These are phyloP conservation scores for Plecturocebus donacophilus DNA, from an alignment of 2,113 vertebrate genomes.

Conservation along the genomic window DNA sequence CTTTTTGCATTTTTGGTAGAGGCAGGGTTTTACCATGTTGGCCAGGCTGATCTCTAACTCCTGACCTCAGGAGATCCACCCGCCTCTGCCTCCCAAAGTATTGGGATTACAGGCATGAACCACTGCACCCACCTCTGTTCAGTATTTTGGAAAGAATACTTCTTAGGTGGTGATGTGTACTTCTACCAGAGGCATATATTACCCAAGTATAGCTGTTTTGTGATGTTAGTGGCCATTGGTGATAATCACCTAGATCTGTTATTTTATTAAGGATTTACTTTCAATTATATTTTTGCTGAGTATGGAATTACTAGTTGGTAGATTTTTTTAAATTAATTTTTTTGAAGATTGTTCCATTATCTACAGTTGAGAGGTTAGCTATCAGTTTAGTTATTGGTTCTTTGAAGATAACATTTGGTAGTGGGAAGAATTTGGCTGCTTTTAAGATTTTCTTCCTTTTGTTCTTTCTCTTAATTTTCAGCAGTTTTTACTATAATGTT, in stretches of 20 bases:
- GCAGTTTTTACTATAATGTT: background rate
- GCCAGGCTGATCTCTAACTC: too few species aligned
- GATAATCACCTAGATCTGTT: background rate
- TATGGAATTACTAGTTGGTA: background rate
- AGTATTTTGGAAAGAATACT: background rate
- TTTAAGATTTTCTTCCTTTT: background rate
- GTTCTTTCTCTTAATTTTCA: background rate
- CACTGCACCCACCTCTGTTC: background rate
- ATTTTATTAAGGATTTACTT: background rate
- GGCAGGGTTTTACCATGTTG: too few species aligned
- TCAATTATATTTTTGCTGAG: background rate
- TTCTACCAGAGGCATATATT: background rate
- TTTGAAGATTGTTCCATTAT: background rate
- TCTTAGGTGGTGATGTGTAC: background rate
- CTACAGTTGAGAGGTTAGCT: background rate
- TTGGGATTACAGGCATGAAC: too few species aligned
- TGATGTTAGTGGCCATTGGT: background rate
- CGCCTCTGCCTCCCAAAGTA: too few species aligned
- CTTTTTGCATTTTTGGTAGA: too few species aligned
- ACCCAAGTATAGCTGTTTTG: background rate
- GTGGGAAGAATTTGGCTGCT: background rate
- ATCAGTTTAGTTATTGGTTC: background rate
- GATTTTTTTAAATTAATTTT: background rate
- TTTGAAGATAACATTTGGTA: background rate
- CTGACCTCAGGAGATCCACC: too few species aligned